phyloP scores from a whole-genome alignment of 2,113 vertebrate genomes.

The Pyxicephalus adspersus region DNA sequence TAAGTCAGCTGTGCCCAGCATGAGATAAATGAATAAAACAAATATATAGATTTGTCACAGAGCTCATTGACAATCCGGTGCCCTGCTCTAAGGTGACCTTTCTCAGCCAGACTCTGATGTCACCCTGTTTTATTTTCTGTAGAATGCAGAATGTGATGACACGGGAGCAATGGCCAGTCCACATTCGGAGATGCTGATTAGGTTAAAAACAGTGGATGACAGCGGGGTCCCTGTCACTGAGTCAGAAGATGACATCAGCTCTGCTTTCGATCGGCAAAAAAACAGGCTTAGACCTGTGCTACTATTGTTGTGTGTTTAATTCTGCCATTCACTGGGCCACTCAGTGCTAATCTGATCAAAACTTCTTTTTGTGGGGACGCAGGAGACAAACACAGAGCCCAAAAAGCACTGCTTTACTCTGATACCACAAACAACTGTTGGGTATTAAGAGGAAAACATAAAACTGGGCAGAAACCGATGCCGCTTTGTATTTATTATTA shows the following conservation, averaged over 20 bases:
- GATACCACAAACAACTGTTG: background rate
- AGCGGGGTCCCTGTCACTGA: constrained; percentile 71
- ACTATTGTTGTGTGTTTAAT: constrained; percentile 79
- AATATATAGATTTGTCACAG: too few species aligned
- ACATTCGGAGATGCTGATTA: constrained; percentile 70
- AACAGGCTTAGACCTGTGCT: constrained; percentile 70
- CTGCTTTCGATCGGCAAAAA: constrained; percentile 69
- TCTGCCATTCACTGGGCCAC: constrained; percentile 72
- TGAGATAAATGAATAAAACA: too few species aligned
- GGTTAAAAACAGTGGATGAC: constrained; percentile 69
- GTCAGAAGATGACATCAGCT: constrained; percentile 81
- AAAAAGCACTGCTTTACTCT: constrained; percentile 45
- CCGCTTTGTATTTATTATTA: background rate
- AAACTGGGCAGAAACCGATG: background rate
- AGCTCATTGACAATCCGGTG: too few species aligned
- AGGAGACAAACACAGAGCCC: constrained; percentile 67
- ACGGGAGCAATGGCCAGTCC: constrained; percentile 63
- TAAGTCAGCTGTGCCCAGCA: too few species aligned
- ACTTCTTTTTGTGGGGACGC: constrained; percentile 64
- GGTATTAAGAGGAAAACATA: too few species aligned
- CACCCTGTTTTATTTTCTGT: constrained; percentile 62
- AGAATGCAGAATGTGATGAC: constrained; percentile 67
- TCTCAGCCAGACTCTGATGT: constrained; percentile 61
- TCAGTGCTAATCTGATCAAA: constrained; percentile 77
- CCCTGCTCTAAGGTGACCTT: constrained; percentile 58